Base-by-base conservation (phyloP, 1,140 invertebrate species). In the Euschistus heros region DNA sequence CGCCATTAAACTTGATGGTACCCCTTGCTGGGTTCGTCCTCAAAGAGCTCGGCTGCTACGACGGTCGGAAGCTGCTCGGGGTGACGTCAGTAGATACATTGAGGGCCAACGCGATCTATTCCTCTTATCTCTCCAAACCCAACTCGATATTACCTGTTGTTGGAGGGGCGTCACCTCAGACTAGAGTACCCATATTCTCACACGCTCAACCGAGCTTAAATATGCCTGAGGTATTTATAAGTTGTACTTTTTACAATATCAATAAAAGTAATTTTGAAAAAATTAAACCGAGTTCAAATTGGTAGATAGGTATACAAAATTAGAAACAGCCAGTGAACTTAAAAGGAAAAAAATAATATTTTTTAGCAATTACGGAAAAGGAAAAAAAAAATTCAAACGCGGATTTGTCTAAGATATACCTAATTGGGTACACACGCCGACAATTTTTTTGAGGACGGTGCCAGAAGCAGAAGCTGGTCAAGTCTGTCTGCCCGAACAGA, bases 141-240 rank as follows among this genome's bases (percentile, higher is more conserved):
- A 80, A 83, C 66, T 84, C 89, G 0, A 77, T 81, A 46, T 84
- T 91, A 6, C 90, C 91, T 0, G 86, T 94, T 0, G 81, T 94
- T 66, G 91, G 91, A 17, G 91, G 91, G 47, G 83, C 89, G 71
- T 84, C 86, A 37, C 81, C 86, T 2, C 76, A 81, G 30, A 92
- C 89, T 0, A 89, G 92, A 73, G 81, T 94, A 26, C 91, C 91
- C 0, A 75, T 94, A 15, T 81, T 92, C 20, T 92, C 89, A 1
- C 83, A 86, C 68, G 80, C 83, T 3, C 44, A 30, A 20, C 66
- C 66, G 1, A 26, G 15, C 42, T 4, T 50, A 10, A 10, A 30
- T 14, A 27, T 66, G 18, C 4, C 26, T 2, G 15, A 62, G 44
- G 65, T 66, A 30, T 15, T 22, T 24, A 60, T 60, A 2, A 37